Evolutionary conservation across 1,140 invertebrate genomes (phyloP), one percentile per base, ranked within the genome.

Genomic region (Marisa cornuarietis): DNA sequence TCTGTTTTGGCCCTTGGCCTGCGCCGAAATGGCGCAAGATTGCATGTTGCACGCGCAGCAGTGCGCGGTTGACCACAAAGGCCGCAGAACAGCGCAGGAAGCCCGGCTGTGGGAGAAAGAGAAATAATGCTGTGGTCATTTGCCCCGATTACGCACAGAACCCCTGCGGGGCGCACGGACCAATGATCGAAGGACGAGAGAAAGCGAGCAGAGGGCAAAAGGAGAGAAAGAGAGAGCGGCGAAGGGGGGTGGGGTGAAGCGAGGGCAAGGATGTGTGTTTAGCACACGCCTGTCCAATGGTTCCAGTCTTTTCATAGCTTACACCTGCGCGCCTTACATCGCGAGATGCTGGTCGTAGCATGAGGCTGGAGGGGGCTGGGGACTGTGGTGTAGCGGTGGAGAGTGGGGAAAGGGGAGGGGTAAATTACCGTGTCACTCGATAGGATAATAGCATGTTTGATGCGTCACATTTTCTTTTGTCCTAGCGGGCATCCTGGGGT

Each of bases 351-450:
- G 22, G 65, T 42, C 31, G 31, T 42, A 42, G 31, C 31, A 42
- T 42, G 31, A 22, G 1, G 65, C 65, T 11, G 22, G 65, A 58
- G 11, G 54, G 16, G 16, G 54, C 11, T 58, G 54, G 54, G 26
- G 69, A 42, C 49, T 71, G 26, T 49, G 49, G 24, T 31, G 69
- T 42, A 8, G 26, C 49, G n/a, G n/a, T 18, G 31, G 18, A 11
- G 31, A 42, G 54, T 18, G 42, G 65, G 22, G 22, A 13, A 31
- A n/a, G 11, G 22, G 65, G 65, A 31, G 65, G 65, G 26, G 26
- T 24, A 73, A 73, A 73, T 73, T 31, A n/a, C 71, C 13, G 22
- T n/a, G 71, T 73, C 71, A 73, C 49, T 22, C 26, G 71, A 73
- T 51, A 51, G 49, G 18, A 73, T 73, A 73, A 73, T 73, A 18